Evolutionary conservation across 1,140 invertebrate genomes (phyloP).

Genomic region (Macrobrachium nipponense): DNA sequence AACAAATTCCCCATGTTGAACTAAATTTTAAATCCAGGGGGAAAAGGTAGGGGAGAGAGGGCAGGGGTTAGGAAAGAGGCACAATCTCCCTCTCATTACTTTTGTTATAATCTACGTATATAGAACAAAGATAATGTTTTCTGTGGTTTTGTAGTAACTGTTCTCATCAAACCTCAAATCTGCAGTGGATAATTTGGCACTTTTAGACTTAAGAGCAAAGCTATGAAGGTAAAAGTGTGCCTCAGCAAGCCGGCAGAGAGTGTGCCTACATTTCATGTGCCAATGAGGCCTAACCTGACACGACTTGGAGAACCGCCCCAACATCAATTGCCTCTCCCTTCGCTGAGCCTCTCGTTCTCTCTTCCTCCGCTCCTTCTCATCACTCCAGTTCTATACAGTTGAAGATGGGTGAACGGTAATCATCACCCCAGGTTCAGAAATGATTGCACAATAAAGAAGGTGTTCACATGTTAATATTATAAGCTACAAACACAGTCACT

Average conservation of each 20-base stretch:
- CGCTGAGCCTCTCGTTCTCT: conserved; percentile 61
- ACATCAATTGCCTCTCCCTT: conserved; percentile 59
- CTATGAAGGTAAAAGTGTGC: background rate
- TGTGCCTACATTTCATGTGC: background rate
- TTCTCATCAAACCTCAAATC: too few relatives aligned
- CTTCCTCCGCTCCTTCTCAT: conserved; percentile 63
- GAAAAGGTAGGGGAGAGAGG: too few relatives aligned
- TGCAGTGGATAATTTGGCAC: too few relatives aligned
- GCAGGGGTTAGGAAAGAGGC: too few relatives aligned
- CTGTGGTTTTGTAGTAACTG: too few relatives aligned
- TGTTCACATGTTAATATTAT: conserved; percentile 25
- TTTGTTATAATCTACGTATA: too few relatives aligned
- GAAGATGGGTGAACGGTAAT: conserved; percentile 21
- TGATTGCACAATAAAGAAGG: conserved; percentile 19
- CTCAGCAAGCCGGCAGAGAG: conserved; percentile 7
- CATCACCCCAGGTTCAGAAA: conserved; percentile 17
- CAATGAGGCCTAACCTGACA: conserved; percentile 61
- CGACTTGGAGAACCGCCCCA: conserved; percentile 63
- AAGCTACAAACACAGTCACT: background rate
- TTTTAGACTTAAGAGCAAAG: background rate
- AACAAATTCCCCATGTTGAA: too few relatives aligned
- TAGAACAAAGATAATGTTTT: too few relatives aligned
- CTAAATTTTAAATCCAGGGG: too few relatives aligned
- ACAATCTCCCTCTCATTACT: too few relatives aligned
- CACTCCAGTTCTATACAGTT: conserved; percentile 60